Conservation (phyloP, 2,797 vertebrate species). For the Sarcophilus harrisii region DNA sequence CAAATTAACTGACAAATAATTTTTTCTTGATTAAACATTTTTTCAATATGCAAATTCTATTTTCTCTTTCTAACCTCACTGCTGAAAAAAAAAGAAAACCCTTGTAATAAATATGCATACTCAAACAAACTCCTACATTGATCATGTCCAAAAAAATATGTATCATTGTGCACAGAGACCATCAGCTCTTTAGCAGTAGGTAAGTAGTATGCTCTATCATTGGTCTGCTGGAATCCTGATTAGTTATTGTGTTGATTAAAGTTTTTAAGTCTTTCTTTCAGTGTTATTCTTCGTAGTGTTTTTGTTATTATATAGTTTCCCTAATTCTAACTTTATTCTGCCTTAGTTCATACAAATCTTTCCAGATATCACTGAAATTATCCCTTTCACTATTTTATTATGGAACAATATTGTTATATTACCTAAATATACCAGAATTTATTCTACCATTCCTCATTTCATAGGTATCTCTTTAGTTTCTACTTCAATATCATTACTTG, state of each 20-base stretch:
- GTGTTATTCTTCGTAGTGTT: background rate
- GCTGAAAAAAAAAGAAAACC: background rate
- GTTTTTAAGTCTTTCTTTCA: background rate
- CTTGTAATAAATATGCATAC: background rate
- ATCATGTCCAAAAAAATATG: background rate
- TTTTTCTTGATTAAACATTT: background rate
- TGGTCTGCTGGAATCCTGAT: background rate
- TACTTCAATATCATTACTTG: background rate
- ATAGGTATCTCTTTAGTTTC: background rate
- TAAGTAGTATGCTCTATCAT: background rate
- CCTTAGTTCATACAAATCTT: background rate
- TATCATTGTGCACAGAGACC: background rate
- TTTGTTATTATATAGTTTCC: background rate
- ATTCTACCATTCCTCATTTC: background rate
- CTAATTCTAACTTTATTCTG: background rate
- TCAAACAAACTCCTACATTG: background rate
- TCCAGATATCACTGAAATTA: background rate
- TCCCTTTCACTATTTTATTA: background rate
- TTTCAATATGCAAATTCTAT: background rate
- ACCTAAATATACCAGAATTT: background rate
- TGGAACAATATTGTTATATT: background rate
- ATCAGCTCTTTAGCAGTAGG: background rate
- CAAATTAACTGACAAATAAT: background rate
- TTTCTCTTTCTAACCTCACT: background rate
- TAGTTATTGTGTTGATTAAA: background rate